Conservation (phyloP, 2,113 vertebrate species). For the Rhizomys pruinosus region DNA sequence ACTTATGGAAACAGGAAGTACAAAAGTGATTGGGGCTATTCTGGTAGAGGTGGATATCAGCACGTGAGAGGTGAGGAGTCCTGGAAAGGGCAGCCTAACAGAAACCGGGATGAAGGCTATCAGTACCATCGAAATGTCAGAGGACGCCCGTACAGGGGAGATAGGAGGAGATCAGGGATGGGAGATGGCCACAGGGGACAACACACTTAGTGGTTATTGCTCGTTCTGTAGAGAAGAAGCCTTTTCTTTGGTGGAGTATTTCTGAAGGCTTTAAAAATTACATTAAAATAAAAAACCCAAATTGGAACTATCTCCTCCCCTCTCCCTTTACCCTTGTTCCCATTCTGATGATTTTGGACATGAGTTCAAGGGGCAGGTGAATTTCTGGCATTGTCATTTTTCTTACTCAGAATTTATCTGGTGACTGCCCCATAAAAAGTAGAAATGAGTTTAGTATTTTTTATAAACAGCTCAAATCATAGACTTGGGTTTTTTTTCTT, state of each 20-base stretch:
- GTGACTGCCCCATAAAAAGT: conserved; percentile 72
- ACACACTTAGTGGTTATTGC: conserved; percentile 77
- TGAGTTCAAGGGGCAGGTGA: conserved; percentile 68
- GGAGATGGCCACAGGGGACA: conserved; percentile 87
- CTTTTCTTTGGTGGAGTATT: conserved; percentile 71
- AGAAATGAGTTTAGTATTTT: conserved; percentile 83
- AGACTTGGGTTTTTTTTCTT: conserved; percentile 76
- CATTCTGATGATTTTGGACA: conserved; percentile 66
- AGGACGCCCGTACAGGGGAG: conserved; percentile 85
- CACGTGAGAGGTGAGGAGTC: conserved; percentile 85
- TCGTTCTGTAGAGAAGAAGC: conserved; percentile 42
- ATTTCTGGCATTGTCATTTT: conserved; percentile 71
- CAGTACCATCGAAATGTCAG: conserved; percentile 84
- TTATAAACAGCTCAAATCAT: conserved; percentile 79
- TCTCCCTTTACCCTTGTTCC: conserved; percentile 36
- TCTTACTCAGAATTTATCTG: conserved; percentile 68
- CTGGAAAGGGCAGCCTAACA: conserved; percentile 86
- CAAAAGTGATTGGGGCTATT: conserved; percentile 85
- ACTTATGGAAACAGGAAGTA: conserved; percentile 85
- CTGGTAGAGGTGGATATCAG: conserved; percentile 86
- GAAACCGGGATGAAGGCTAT: conserved; percentile 85
- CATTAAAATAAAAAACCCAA: conserved; percentile 66
- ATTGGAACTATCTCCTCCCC: conserved; percentile 45
- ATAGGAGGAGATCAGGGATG: conserved; percentile 84
- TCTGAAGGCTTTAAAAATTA: conserved; percentile 70